These are phyloP conservation scores for Acrobeloides nanus DNA, from an alignment of 2,888 invertebrate species.

Conservation along the genomic window DNA sequence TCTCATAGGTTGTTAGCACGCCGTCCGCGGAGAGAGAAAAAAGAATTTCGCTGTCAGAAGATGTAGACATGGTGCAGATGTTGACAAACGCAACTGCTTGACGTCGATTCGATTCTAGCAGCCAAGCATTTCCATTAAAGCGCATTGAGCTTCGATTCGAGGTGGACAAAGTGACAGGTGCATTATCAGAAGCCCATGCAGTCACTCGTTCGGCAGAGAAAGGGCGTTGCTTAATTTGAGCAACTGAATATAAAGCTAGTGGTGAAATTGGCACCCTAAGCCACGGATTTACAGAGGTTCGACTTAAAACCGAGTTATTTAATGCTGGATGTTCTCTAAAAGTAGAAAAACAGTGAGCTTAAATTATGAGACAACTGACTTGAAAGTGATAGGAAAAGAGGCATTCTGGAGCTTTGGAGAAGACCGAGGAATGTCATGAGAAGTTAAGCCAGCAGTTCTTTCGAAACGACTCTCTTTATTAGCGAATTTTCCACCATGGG, in stretches of 20 bases:
- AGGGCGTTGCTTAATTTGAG: slow-evolving; percentile 60
- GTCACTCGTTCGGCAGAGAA: slow-evolving; percentile 39
- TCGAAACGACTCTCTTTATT: slow-evolving; percentile 74
- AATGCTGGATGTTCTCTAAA: slow-evolving; percentile 29
- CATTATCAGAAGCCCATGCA: slow-evolving; percentile 49
- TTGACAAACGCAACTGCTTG: slow-evolving; percentile 14
- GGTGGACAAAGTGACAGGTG: slow-evolving; percentile 31
- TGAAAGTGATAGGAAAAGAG: not conserved
- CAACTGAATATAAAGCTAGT: slow-evolving; percentile 65
- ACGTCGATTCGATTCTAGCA: slow-evolving; percentile 17
- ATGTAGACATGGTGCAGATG: slow-evolving; percentile 7
- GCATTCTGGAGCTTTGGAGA: no score
- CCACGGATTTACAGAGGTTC: slow-evolving; percentile 66
- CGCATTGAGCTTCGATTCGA: slow-evolving; percentile 11
- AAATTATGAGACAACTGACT: not conserved
- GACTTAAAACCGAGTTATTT: slow-evolving; percentile 17
- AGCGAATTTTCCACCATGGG: slow-evolving; percentile 88
- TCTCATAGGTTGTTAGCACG: slow-evolving; percentile 75
- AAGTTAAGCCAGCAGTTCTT: slow-evolving; percentile 78
- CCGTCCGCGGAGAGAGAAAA: slow-evolving; percentile 84
- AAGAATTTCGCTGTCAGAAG: slow-evolving; percentile 55
- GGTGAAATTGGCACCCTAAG: slow-evolving; percentile 85
- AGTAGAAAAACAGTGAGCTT: not conserved
- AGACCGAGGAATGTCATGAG: no score
- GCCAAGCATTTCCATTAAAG: slow-evolving; percentile 13